Base-by-base conservation (phyloP, 2,113 vertebrate genomes). In the Urocitellus parryii region DNA sequence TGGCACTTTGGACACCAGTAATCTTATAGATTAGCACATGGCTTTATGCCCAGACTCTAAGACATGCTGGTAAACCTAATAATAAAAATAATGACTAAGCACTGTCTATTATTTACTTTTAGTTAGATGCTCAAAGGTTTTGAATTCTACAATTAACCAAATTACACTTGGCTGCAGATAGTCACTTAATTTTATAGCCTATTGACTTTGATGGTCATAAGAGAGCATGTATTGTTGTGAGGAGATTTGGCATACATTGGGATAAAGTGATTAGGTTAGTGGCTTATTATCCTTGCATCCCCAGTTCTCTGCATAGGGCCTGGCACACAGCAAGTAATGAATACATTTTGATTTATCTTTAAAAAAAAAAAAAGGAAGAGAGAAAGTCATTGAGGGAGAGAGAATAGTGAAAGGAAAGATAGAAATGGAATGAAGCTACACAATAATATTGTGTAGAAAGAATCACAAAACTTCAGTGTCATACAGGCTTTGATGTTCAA, bases 1-100 rank as follows among this genome's bases (percentile, higher is more conserved):
- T 89, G 37, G 56, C 56, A 79, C 16, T 92, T 90, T 12, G 63
- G 77, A 84, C 34, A 82, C 25, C 63, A 90, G 27, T 6, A 73
- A 34, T 14, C 51, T 79, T 91, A 82, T 12, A 63, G 91, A 74
- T 93, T 42, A 79, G 53, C 48, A 58, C 65, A 74, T 95, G 96
- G 89, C 89, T 83, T 81, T 88, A 22, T 82, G 82, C 86, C 97
- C 94, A 95, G 68, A 34, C 56, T 91, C 63, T 68, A 81, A 92
- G 48, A 93, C 61, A 94, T n/a, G n/a, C 85, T 18, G 11, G 45
- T 61, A 81, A 58, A 86, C 42, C 48, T 79, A 91, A 96, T 42
- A 91, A 89, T 95, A 78, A 93, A 94, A 96, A 53, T 89, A 96
- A 96, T 95, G 87, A 96, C 65, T 91, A 93, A 97, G 82, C 65